Conservation (phyloP, 1,140 invertebrate genomes). For the Trichogramma pretiosum region DNA sequence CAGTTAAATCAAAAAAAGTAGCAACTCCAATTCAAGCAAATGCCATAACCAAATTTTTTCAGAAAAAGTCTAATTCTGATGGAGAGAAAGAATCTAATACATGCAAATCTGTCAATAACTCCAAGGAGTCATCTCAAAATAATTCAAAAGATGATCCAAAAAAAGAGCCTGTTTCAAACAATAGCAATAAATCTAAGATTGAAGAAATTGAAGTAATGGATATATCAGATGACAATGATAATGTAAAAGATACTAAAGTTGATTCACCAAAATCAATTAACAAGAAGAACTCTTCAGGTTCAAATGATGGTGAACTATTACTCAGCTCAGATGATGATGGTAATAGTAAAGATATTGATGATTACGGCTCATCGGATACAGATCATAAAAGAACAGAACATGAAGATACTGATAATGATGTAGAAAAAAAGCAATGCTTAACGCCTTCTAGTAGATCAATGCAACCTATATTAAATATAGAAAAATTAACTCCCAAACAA, state of each 20-base stretch:
- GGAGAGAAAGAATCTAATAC: slow-evolving; percentile 23
- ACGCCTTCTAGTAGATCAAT: too few species aligned
- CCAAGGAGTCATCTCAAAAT: too few species aligned
- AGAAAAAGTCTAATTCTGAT: slow-evolving; percentile 21
- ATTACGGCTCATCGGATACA: slow-evolving; percentile 21
- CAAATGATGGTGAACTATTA: not conserved
- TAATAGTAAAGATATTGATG: slow-evolving; percentile 16
- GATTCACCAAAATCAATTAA: too few species aligned
- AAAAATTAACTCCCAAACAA: slow-evolving; percentile 36
- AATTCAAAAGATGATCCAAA: too few species aligned
- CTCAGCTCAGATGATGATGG: not conserved
- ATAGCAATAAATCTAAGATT: slow-evolving; percentile 1
- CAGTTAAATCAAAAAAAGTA: slow-evolving; percentile 18
- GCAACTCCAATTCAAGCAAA: slow-evolving; percentile 24
- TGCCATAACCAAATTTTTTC: slow-evolving; percentile 30
- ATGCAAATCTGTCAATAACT: too few species aligned
- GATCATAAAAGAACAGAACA: slow-evolving; percentile 34
- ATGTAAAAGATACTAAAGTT: not conserved
- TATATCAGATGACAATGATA: not conserved
- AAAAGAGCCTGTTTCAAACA: not conserved
- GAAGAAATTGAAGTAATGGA: not conserved
- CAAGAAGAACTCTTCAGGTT: too few species aligned
- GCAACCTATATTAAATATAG: too few species aligned
- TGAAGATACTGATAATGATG: slow-evolving; percentile 13
- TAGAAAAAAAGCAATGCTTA: too few species aligned